Conservation (phyloP, 2,113 vertebrate genomes). For the Acanthisitta chloris region DNA sequence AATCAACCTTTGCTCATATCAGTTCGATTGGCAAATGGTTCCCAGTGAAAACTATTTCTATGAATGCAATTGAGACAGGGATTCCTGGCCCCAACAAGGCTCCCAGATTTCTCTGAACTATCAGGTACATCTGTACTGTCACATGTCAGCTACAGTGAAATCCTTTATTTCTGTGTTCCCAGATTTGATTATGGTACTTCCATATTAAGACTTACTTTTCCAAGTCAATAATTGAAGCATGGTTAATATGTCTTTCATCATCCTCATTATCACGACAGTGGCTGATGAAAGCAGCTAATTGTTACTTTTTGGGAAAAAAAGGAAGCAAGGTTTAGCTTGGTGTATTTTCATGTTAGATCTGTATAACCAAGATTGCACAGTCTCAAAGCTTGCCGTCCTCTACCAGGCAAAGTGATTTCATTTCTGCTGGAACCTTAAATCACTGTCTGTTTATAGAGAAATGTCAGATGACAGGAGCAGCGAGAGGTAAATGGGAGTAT, state of each 20-base stretch:
- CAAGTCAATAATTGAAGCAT: not conserved
- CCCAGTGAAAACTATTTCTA: not conserved
- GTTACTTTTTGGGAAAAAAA: not conserved
- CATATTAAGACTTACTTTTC: not conserved
- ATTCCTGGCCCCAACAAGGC: not conserved
- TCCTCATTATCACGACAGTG: not conserved
- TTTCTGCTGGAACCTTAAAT: slow-evolving; percentile 26
- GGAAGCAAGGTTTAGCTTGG: not conserved
- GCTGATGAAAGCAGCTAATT: not conserved
- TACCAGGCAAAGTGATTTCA: not conserved
- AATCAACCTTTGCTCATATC: not conserved
- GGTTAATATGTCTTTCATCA: not conserved
- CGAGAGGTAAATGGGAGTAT: not conserved
- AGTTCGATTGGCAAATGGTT: not conserved
- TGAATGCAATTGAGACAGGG: not conserved
- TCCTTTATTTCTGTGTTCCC: not conserved
- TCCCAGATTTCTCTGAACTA: not conserved
- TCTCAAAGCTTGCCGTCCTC: not conserved
- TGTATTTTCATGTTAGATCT: not conserved
- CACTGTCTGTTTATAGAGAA: not conserved
- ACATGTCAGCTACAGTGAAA: not conserved
- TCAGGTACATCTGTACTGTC: not conserved
- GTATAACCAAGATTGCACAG: not conserved
- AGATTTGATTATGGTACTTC: not conserved
- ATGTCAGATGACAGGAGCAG: not conserved